A percentile compares a stretch with the other conserved stretches of the same genome.
Conservation (phyloP, 2,797 vertebrate genomes). For the Catamblyrhynchus diadema region DNA sequence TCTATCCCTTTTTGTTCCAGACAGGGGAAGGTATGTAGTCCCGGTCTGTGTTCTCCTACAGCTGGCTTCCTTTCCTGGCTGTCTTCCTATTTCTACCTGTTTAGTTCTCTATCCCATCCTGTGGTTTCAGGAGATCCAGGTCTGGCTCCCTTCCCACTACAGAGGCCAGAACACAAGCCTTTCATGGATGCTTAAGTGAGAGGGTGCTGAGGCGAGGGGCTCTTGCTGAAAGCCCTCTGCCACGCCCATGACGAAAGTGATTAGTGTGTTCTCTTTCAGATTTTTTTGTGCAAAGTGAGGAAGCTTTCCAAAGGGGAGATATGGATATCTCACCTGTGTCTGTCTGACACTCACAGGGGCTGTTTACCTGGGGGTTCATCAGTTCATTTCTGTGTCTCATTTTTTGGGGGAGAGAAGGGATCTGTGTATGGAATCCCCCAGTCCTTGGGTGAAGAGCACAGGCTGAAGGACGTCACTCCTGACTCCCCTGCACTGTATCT, state of each 20-base stretch:
- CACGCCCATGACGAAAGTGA: neutral
- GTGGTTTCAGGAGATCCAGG: neutral
- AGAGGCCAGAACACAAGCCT: neutral
- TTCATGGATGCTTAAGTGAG: neutral
- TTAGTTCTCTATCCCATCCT: neutral
- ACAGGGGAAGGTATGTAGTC: accelerated
- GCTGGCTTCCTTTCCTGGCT: neutral
- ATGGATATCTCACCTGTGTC: neutral
- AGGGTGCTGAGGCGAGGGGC: neutral
- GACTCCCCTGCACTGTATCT: neutral
- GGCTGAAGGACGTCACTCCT: neutral
- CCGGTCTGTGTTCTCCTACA: neutral
- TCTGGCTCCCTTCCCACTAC: neutral
- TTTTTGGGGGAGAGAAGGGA: neutral
- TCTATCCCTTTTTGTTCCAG: neutral
- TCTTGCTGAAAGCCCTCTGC: neutral
- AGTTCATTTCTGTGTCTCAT: neutral
- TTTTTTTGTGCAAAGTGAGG: neutral
- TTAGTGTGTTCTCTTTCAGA: neutral
- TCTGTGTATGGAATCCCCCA: neutral
- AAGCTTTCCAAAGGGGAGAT: neutral
- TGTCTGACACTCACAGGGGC: neutral
- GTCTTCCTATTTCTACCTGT: neutral
- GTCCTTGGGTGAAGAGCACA: neutral
- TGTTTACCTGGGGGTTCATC: neutral